phyloP scores from a whole-genome alignment of 1,140 invertebrate species.

The Philotrypesis tridentata region DNA sequence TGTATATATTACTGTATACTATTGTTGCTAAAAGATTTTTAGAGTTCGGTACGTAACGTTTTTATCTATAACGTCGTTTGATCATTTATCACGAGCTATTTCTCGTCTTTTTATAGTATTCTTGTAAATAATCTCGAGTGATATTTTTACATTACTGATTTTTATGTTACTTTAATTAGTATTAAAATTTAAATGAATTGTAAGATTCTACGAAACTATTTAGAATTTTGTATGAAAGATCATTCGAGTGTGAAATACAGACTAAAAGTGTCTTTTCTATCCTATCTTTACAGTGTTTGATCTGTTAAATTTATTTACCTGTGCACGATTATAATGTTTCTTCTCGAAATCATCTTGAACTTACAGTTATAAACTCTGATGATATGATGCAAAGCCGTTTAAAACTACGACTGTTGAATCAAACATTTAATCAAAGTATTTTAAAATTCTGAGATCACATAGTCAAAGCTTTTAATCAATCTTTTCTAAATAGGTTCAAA shows the following conservation, averaged over 20 bases:
- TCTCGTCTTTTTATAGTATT: not conserved
- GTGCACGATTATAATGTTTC: constrained; percentile 15
- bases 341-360: not conserved
- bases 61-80: constrained; percentile 4
- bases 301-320: constrained; percentile 22
- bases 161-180: not conserved
- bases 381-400: constrained; percentile 21
- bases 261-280: constrained; percentile 8
- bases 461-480: constrained; percentile 38
- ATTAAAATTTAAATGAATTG: constrained; percentile 26
- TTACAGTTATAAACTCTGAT: constrained; percentile 20
- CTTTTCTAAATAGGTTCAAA: constrained; percentile 32
- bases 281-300: constrained; percentile 15
- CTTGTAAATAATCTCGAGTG: not conserved
- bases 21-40: constrained; percentile 6
- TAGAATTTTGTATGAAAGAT: constrained; percentile 17
- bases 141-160: constrained; percentile 1
- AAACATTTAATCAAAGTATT: constrained; percentile 28
- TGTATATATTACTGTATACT: not conserved
- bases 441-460: constrained; percentile 36
- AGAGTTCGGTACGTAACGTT: not conserved
- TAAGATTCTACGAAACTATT: constrained; percentile 1
- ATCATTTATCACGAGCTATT: constrained; percentile 21
- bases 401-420: constrained; percentile 24
- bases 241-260: constrained; percentile 15